Conservation (phyloP, 2,888 invertebrate species). For the Andrena praecox region DNA sequence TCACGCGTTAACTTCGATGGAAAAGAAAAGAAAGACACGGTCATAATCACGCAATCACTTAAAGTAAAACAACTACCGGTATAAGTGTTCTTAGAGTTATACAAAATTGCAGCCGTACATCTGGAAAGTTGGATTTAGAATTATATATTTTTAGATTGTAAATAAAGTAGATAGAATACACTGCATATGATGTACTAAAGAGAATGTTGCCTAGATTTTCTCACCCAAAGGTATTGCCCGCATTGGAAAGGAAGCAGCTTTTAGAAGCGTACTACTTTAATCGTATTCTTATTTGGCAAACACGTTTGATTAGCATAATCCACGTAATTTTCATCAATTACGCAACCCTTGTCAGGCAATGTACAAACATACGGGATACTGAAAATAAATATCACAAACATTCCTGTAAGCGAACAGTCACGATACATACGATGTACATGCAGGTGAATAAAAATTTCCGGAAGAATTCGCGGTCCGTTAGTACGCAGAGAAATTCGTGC, state of each 20-base stretch:
- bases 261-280: constrained; percentile 27
- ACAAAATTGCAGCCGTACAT: constrained; percentile 59
- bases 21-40: constrained; percentile 50
- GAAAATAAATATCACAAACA: constrained; percentile 53
- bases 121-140: constrained; percentile 66
- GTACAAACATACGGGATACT: constrained; percentile 1
- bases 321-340: constrained; percentile 35
- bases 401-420: constrained; percentile 57
- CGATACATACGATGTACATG: constrained; percentile 34
- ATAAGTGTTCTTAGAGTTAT: constrained; percentile 70
- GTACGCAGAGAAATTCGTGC: constrained; percentile 22
- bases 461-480: constrained; percentile 30
- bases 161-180: constrained; percentile 80
- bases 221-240: constrained; percentile 55
- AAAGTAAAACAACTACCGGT: constrained; percentile 58
- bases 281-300: constrained; percentile 25
- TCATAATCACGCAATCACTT: constrained; percentile 47
- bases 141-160: constrained; percentile 80
- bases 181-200: constrained; percentile 65
- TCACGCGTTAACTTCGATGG: constrained; percentile 57
- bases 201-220: constrained; percentile 69
- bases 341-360: constrained; percentile 27
- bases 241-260: not conserved
- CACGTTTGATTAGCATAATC: constrained; percentile 25
- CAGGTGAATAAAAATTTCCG: constrained; percentile 22